Conservation (phyloP, 2,113 vertebrate genomes). For the Neofelis nebulosa region DNA sequence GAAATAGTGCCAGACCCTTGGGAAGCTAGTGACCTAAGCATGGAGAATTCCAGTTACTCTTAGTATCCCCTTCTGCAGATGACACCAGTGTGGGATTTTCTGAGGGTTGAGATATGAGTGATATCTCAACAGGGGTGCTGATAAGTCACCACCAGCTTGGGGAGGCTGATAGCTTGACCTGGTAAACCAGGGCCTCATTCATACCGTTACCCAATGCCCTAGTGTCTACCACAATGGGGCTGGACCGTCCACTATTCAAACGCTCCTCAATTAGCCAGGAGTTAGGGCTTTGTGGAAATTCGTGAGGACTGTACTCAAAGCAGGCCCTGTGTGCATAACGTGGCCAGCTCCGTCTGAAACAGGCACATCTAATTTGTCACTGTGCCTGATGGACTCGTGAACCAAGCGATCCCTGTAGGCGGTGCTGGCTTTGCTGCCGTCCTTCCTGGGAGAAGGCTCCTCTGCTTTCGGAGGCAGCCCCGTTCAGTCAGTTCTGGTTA, state of each 20-base stretch:
- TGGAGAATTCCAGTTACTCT: not conserved
- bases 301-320: not conserved
- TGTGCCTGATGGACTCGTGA: not conserved
- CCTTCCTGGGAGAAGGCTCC: not conserved
- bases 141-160: not conserved
- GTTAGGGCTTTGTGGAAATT: not conserved
- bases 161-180: not conserved
- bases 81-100: not conserved
- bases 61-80: not conserved
- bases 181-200: not conserved
- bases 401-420: not conserved
- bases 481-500: not conserved
- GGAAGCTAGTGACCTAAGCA: not conserved
- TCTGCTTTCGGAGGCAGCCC: not conserved
- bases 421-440: not conserved
- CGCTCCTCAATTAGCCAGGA: not conserved
- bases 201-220: not conserved
- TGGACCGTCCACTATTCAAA: not conserved
- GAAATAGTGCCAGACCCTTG: not conserved
- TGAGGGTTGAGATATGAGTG: not conserved
- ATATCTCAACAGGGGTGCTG: not conserved
- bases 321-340: not conserved
- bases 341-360: no score
- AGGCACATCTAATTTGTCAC: not conserved
- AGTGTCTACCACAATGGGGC: not conserved